Evolutionary conservation across 2,888 invertebrate genomes (phyloP).

Genomic region (Hemaris fuciformis): DNA sequence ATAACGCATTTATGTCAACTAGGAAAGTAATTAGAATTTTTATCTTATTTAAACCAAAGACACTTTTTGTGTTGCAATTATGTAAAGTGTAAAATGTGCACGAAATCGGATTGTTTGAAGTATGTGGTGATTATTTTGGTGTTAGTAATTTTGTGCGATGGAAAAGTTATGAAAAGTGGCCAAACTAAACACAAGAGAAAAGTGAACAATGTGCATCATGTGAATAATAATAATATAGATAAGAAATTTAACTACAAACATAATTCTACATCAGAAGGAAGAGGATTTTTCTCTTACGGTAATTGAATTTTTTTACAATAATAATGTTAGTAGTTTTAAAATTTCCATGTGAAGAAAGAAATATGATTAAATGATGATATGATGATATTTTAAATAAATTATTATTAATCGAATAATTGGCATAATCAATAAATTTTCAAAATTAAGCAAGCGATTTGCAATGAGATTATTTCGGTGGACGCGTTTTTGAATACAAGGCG

Average conservation of each 20-base stretch:
- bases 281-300: conserved; percentile 32
- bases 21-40: conserved; percentile 10
- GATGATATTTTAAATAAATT: no score
- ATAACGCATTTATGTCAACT: conserved; percentile 11
- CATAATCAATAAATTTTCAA: no score
- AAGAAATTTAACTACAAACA: conserved; percentile 19
- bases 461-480: no score
- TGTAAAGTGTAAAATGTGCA: conserved; percentile 65
- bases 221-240: conserved; percentile 22
- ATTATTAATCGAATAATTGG: no score
- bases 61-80: conserved; percentile 48
- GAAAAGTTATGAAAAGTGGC: conserved; percentile 39
- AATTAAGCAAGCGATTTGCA: no score
- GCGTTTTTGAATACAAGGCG: no score
- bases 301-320: not conserved
- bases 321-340: no score
- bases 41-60: conserved; percentile 38
- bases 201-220: conserved; percentile 17
- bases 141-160: conserved; percentile 43
- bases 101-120: conserved; percentile 47
- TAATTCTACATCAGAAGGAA: conserved; percentile 24
- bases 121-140: conserved; percentile 45
- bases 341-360: no score
- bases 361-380: no score
- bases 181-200: conserved; percentile 38